Evolutionary conservation across 92 coral and sea anemone species (phyloP), one percentile per base, ranked within the genome.

Genomic region (Phenganax stokvisi): DNA sequence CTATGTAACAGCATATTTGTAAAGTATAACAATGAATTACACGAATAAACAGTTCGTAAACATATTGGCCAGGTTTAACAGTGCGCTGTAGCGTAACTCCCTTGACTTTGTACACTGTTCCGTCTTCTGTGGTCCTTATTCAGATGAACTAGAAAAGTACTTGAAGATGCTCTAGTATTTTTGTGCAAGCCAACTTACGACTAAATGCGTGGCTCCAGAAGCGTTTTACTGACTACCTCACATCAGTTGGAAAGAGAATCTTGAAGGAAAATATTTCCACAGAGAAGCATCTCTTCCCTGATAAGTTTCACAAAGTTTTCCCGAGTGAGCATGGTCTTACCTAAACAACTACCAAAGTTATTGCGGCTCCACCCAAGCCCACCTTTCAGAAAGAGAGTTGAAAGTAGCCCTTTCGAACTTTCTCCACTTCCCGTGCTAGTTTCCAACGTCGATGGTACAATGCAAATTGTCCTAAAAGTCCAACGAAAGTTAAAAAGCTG

Each of bases 121-220:
- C 25, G 25, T 20, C 25, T 20, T 20, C 25, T 20, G 25, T 20
- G 90, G 84, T 25, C 68, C 83, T 57, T 88, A 88, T 70, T 88
- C 86, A 25, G 86, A 85, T 10, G 81, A 63, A 8, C 71, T 85
- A 51, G 60, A 83, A 56, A 84, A 58, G 54, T 61, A 78, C 58
- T 72, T 88, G n/a, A 89, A 54, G 89, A 86, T 80, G 87, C 87
- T 58, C 25, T 86, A n/a, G 91, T 89, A 67, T 56, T 85, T 4
- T 65, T 89, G 61, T 84, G 84, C 7, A 89, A 86, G 92, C 87
- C 47, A 83, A 86, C 68, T 77, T 84, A 54, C 74, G 82, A 72
- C 86, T 86, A 6, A 81, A 89, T 77, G 85, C 85, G 3, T 89
- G 89, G 92, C 82, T 88, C 76, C 89, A 89, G 63, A 85, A 85